Percentiles rank a stretch among this genome's conserved stretches.
phyloP scores from a whole-genome alignment of 2,888 invertebrate species.

The Hoplodrina ambigua region DNA sequence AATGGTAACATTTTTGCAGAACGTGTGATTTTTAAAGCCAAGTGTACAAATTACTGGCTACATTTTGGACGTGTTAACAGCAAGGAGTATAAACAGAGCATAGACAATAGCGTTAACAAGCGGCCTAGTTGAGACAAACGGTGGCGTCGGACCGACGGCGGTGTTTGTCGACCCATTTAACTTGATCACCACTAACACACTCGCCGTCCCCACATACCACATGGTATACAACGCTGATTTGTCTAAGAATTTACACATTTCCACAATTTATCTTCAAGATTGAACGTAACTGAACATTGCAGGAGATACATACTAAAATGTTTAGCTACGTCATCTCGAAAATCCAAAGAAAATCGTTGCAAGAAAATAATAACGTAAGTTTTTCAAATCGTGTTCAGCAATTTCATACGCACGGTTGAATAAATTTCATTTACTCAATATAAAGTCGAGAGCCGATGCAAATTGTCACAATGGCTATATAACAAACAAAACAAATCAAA shows the following conservation, averaged over 20 bases:
- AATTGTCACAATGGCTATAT: constrained; percentile 57
- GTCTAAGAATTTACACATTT: constrained; percentile 39
- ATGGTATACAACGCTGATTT: constrained; percentile 41
- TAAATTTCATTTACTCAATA: constrained; percentile 53
- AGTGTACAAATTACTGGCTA: neutral
- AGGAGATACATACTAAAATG: constrained; percentile 32
- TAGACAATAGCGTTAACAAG: constrained; percentile 86
- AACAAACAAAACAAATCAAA: constrained; percentile 66
- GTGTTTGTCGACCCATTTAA: constrained; percentile 82
- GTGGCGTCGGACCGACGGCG: constrained; percentile 78
- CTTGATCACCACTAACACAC: constrained; percentile 73
- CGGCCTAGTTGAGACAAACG: constrained; percentile 86
- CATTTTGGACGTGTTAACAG: constrained; percentile 45
- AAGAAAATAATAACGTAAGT: constrained; percentile 42
- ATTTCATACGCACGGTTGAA: constrained; percentile 58
- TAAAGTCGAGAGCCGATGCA: constrained; percentile 53
- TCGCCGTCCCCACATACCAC: constrained; percentile 46
- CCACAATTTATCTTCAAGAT: constrained; percentile 30
- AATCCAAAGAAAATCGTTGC: constrained; percentile 35
- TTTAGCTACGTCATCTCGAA: constrained; percentile 30
- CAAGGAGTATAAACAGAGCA: constrained; percentile 75
- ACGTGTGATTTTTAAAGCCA: no score
- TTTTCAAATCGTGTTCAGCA: constrained; percentile 45
- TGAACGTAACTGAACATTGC: constrained; percentile 14
- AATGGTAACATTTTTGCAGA: no score